A percentile compares a stretch with the other conserved stretches of the same genome.
These are phyloP conservation scores for Odontomachus brunneus DNA, from an alignment of 1,140 invertebrate species.

Conservation along the genomic window DNA sequence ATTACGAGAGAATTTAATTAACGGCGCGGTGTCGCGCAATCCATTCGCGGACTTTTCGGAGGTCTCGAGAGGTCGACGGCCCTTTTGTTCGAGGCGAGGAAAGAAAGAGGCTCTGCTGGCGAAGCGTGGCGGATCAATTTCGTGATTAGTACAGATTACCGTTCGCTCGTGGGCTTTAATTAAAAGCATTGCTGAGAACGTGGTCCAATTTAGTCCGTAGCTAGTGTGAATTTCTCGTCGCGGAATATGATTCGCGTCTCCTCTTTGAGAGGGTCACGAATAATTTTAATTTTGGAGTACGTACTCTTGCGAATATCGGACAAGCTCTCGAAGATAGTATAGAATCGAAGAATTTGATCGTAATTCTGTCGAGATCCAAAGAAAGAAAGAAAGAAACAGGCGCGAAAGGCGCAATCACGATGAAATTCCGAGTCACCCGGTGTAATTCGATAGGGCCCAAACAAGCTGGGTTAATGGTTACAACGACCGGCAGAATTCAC, in stretches of 20 bases:
- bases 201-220: conserved; percentile 34
- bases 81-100: conserved; percentile 30
- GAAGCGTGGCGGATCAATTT: conserved; percentile 57
- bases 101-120: conserved; percentile 10
- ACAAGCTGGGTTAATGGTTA: conserved; percentile 62
- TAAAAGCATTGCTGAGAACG: conserved; percentile 52
- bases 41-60: conserved; percentile 36
- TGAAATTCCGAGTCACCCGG: conserved; percentile 45
- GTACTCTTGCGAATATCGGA: too few species aligned
- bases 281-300: too few species aligned
- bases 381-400: background rate
- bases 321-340: too few species aligned
- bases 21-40: conserved; percentile 4
- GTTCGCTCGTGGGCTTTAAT: conserved; percentile 49
- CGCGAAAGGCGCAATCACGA: conserved; percentile 20
- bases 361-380: too few species aligned
- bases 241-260: conserved; percentile 25
- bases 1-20: conserved; percentile 39
- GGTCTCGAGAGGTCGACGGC: conserved; percentile 15
- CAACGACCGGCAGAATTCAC: conserved; percentile 63
- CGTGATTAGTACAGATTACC: conserved; percentile 53
- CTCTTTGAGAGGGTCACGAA: too few species aligned
- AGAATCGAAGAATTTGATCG: background rate
- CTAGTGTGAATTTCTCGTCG: conserved; percentile 15
- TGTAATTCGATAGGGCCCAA: conserved; percentile 46